Percentiles rank a stretch among this genome's conserved stretches.
Conservation (phyloP, 2,888 invertebrate species). For the Dysmachus trigonus region DNA sequence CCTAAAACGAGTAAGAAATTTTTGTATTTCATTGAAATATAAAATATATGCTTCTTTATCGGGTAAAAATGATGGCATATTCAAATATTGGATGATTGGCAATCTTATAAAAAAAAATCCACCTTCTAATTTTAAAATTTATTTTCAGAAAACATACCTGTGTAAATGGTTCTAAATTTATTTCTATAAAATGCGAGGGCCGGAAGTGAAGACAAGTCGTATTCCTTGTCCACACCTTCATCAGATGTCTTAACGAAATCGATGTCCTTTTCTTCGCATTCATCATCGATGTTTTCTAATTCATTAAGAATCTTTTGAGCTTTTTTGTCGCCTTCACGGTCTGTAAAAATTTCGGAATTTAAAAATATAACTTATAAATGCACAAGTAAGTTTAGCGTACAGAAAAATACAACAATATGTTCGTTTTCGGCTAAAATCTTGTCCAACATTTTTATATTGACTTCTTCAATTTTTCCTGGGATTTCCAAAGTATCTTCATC, state of each 20-base stretch:
- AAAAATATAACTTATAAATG: background rate
- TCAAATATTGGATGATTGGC: no score
- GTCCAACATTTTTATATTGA: slow-evolving; percentile 88
- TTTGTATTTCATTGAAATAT: background rate
- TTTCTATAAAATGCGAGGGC: slow-evolving; percentile 87
- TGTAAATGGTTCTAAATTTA: slow-evolving; percentile 87
- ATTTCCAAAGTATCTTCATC: slow-evolving; percentile 90
- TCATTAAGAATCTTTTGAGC: slow-evolving; percentile 88
- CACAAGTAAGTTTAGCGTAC: slow-evolving; percentile 68
- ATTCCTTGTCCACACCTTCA: slow-evolving; percentile 85
- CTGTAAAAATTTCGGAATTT: slow-evolving; percentile 63
- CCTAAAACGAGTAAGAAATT: slow-evolving; percentile 61
- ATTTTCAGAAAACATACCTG: slow-evolving; percentile 67
- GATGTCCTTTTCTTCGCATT: slow-evolving; percentile 90
- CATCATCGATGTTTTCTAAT: slow-evolving; percentile 91
- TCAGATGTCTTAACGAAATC: slow-evolving; percentile 93
- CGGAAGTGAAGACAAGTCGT: slow-evolving; percentile 82
- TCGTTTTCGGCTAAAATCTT: slow-evolving; percentile 88
- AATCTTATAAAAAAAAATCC: background rate
- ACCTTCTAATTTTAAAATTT: background rate
- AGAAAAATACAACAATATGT: slow-evolving; percentile 91
- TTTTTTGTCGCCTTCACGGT: slow-evolving; percentile 89
- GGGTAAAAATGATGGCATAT: no score
- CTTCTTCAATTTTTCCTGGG: slow-evolving; percentile 92
- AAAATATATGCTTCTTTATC: background rate